These are phyloP conservation scores for Athene noctua DNA, from an alignment of 2,113 vertebrate species.

Conservation along the genomic window DNA sequence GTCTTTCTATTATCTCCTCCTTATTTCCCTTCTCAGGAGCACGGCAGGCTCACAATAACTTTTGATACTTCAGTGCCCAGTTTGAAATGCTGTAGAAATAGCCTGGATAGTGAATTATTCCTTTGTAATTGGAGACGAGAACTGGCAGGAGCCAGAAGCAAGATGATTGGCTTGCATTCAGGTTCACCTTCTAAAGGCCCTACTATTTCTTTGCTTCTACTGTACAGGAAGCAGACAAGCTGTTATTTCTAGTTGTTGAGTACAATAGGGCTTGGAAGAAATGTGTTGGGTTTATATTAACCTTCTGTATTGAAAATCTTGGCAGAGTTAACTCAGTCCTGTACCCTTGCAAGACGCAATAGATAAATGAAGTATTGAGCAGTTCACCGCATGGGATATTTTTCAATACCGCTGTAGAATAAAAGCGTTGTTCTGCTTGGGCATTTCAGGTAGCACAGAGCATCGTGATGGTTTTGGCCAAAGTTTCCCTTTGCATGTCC, in stretches of 20 bases:
- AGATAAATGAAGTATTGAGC: slow-evolving; percentile 30
- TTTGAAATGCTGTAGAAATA: slow-evolving; percentile 57
- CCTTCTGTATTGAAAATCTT: slow-evolving; percentile 14
- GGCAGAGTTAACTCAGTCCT: slow-evolving; percentile 40
- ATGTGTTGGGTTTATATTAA: slow-evolving; percentile 48
- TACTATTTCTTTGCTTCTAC: slow-evolving; percentile 47
- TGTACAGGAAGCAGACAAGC: slow-evolving; percentile 52
- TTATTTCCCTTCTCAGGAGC: slow-evolving; percentile 25
- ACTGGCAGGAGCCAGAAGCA: slow-evolving; percentile 44
- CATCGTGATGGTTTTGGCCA: background rate
- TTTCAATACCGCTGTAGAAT: background rate
- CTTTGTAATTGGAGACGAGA: slow-evolving; percentile 58
- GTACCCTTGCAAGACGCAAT: background rate
- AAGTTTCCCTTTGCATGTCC: background rate
- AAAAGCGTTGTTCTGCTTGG: background rate
- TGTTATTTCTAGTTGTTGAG: slow-evolving; percentile 46
- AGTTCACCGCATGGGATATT: slow-evolving; percentile 7
- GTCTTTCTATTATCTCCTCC: slow-evolving; percentile 26
- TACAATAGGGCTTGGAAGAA: slow-evolving; percentile 46
- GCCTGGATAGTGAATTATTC: slow-evolving; percentile 36
- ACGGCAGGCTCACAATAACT: slow-evolving; percentile 10
- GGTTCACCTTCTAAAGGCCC: slow-evolving; percentile 32
- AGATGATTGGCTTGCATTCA: slow-evolving; percentile 50
- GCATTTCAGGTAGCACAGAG: background rate
- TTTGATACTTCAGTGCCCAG: slow-evolving; percentile 35